Percentiles rank a stretch among this genome's conserved stretches.
phyloP scores from a whole-genome alignment of 2,888 invertebrate genomes.

The Sarcophaga variegata region DNA sequence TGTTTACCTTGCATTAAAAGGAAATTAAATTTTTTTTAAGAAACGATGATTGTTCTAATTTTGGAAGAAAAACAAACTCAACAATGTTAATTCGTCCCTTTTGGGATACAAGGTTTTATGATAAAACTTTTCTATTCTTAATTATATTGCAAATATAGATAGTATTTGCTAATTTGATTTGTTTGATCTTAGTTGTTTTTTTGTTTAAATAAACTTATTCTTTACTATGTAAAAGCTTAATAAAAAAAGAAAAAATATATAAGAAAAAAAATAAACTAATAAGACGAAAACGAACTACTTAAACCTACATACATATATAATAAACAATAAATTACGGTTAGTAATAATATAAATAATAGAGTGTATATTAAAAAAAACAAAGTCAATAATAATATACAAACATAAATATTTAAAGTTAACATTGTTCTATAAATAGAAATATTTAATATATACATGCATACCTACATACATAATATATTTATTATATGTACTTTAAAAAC shows the following conservation, averaged over 20 bases:
- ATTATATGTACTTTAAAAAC: not conserved
- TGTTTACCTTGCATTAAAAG: conserved; percentile 4
- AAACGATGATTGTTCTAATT: conserved; percentile 11
- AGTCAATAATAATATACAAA: conserved; percentile 43
- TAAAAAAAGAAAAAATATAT: conserved; percentile 50
- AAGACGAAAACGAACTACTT: conserved; percentile 41
- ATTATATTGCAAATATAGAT: conserved; percentile 17
- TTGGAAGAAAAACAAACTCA: not conserved
- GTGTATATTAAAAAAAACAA: conserved; percentile 27
- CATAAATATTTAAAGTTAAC: conserved; percentile 55
- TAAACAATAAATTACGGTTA: conserved; percentile 1
- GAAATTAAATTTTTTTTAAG: conserved; percentile 11
- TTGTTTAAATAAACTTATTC: conserved; percentile 65
- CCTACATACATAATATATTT: not conserved
- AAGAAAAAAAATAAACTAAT: conserved; percentile 17
- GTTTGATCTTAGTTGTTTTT: conserved; percentile 45
- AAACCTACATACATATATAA: conserved; percentile 22
- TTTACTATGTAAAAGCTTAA: conserved; percentile 72
- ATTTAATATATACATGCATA: conserved; percentile 10
- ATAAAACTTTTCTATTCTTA: not conserved
- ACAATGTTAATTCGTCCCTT: conserved; percentile 11
- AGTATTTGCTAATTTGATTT: conserved; percentile 29
- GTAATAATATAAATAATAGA: conserved; percentile 24
- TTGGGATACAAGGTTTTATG: not conserved
- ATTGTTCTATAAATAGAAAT: conserved; percentile 41